These are phyloP conservation scores for Cyphomyrus plagiostoma DNA, from an alignment of 2,113 vertebrate species.

Conservation along the genomic window DNA sequence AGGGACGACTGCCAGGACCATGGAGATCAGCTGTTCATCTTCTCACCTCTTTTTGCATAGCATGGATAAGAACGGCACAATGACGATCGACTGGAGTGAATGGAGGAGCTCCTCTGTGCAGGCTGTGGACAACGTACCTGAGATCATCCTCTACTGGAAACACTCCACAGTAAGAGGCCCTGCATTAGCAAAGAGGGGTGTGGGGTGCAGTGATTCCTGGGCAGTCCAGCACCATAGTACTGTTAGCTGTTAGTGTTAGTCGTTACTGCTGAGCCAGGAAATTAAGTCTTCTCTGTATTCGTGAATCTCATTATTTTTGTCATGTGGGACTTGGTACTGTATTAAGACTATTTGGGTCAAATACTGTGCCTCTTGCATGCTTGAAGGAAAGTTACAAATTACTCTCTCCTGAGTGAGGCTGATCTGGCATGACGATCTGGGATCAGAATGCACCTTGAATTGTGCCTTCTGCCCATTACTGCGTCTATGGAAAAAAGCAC, in stretches of 20 bases:
- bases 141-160: constrained; percentile 97
- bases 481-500: not conserved
- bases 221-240: not conserved
- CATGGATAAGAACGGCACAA: constrained; percentile 93
- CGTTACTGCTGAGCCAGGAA: not conserved
- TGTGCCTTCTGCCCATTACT: not conserved
- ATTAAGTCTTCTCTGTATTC: not conserved
- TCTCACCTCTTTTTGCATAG: constrained; percentile 47
- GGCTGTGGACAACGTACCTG: constrained; percentile 86
- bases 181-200: not conserved
- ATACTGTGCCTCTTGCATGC: not conserved
- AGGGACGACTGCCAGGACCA: not conserved
- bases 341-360: not conserved
- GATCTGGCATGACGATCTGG: not conserved
- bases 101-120: constrained; percentile 91
- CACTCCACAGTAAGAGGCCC: constrained; percentile 79
- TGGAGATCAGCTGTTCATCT: not conserved
- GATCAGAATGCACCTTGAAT: not conserved
- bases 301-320: not conserved
- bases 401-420: not conserved
- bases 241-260: not conserved
- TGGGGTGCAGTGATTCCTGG: not conserved
- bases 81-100: constrained; percentile 96
- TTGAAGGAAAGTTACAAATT: not conserved
- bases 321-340: not conserved